These are phyloP conservation scores for Urosaurus nigricauda DNA, from an alignment of 2,797 vertebrate genomes.

Conservation along the genomic window DNA sequence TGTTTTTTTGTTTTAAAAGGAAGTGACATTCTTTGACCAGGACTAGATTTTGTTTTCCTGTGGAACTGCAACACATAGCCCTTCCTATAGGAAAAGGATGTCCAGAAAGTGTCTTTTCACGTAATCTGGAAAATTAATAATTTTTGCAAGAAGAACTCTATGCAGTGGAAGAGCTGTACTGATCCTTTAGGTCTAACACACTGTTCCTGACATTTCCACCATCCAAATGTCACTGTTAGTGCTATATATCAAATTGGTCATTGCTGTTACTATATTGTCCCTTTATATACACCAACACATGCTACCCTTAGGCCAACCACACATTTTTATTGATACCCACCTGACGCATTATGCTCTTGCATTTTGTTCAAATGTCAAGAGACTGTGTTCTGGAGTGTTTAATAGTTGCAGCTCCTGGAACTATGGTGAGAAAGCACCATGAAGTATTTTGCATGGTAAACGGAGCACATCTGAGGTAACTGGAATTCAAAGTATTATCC, in stretches of 20 bases:
- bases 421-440: conserved; percentile 14
- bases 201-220: not conserved
- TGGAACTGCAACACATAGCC: not conserved
- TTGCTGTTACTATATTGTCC: not conserved
- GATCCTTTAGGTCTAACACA: not conserved
- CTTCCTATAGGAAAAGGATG: not conserved
- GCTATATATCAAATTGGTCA: conserved; percentile 19
- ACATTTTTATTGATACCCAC: not conserved
- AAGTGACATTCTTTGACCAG: not conserved
- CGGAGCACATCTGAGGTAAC: not conserved
- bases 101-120: not conserved
- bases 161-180: not conserved
- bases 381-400: conserved; percentile 24
- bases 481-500: conserved; percentile 49
- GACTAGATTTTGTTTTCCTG: not conserved
- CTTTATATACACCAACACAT: conserved; percentile 7
- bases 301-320: not conserved
- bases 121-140: not conserved
- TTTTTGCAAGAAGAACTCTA: not conserved
- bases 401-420: conserved; percentile 15
- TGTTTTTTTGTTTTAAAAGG: not conserved
- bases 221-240: not conserved
- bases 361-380: not conserved
- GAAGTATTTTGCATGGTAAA: conserved; percentile 28
- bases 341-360: not conserved